These are phyloP conservation scores for Nephrotoma guestfalica DNA, from an alignment of 2,888 invertebrate genomes.

Conservation along the genomic window DNA sequence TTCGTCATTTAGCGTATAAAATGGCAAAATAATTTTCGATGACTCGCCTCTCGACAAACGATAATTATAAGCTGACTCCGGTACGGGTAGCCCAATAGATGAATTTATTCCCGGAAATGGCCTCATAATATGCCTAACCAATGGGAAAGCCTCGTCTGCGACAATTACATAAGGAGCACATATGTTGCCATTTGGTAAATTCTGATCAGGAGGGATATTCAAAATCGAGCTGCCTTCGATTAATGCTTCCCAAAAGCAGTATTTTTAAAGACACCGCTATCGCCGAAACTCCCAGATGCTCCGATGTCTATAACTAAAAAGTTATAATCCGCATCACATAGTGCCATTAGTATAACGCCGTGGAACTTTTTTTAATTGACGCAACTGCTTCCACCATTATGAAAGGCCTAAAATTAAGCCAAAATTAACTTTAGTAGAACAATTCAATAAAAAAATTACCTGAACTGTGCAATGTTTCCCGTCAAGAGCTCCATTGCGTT, in stretches of 20 bases:
- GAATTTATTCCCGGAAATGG: too few species aligned
- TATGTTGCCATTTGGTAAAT: too few species aligned
- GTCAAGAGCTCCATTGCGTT: neutral
- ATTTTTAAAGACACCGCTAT: constrained; percentile 7
- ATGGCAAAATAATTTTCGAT: too few species aligned
- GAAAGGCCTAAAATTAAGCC: neutral
- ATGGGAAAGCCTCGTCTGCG: too few species aligned
- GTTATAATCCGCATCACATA: constrained; percentile 8
- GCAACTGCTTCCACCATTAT: constrained; percentile 5
- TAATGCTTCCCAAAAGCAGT: constrained; percentile 9
- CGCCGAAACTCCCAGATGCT: neutral
- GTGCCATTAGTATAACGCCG: too few species aligned
- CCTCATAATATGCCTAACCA: neutral
- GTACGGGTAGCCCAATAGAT: too few species aligned
- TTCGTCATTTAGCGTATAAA: too few species aligned
- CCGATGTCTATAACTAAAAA: constrained; percentile 9
- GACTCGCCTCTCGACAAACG: too few species aligned
- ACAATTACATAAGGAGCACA: too few species aligned
- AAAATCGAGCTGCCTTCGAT: too few species aligned
- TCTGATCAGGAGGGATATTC: too few species aligned
- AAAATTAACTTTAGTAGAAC: neutral
- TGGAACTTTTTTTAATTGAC: constrained; percentile 8
- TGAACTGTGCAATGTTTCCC: neutral
- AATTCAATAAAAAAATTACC: neutral
- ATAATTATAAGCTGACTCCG: too few species aligned